A percentile compares a stretch with the other conserved stretches of the same genome.
Evolutionary conservation across 2,113 vertebrate species (phyloP).

Genomic region (Axis porcinus): DNA sequence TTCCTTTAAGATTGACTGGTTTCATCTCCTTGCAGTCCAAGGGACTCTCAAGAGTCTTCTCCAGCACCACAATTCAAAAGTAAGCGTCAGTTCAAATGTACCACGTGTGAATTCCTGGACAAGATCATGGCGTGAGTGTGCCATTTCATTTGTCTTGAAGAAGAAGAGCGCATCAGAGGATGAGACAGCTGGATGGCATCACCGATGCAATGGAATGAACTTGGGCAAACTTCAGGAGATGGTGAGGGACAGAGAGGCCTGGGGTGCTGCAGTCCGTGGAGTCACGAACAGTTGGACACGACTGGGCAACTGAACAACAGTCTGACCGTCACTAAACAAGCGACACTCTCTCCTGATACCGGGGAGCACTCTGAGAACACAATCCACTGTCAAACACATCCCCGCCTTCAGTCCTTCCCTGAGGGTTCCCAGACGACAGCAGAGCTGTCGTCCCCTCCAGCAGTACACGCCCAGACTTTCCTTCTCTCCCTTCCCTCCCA

Average conservation of each 20-base stretch:
- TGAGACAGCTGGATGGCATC: neutral
- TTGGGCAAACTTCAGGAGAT: neutral
- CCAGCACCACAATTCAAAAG: neutral
- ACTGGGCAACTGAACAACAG: neutral
- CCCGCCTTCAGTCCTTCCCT: no score
- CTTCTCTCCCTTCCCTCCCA: neutral
- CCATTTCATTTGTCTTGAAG: neutral
- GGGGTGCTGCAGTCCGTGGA: neutral
- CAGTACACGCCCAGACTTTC: accelerated
- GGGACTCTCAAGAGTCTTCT: neutral
- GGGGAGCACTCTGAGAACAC: neutral
- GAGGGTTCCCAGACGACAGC: neutral
- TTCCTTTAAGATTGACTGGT: neutral
- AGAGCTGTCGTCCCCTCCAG: neutral
- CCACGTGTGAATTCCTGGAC: neutral
- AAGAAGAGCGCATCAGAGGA: neutral
- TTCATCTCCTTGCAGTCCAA: neutral
- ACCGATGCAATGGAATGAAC: neutral
- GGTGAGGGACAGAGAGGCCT: neutral
- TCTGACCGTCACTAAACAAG: neutral
- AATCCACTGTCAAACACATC: neutral
- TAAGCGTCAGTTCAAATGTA: neutral
- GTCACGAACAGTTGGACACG: neutral
- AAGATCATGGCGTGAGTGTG: neutral
- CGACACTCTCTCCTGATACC: neutral